Percentiles rank a stretch among this genome's conserved stretches.
Evolutionary conservation across 2,113 vertebrate species (phyloP).

Genomic region (Sorex araneus): DNA sequence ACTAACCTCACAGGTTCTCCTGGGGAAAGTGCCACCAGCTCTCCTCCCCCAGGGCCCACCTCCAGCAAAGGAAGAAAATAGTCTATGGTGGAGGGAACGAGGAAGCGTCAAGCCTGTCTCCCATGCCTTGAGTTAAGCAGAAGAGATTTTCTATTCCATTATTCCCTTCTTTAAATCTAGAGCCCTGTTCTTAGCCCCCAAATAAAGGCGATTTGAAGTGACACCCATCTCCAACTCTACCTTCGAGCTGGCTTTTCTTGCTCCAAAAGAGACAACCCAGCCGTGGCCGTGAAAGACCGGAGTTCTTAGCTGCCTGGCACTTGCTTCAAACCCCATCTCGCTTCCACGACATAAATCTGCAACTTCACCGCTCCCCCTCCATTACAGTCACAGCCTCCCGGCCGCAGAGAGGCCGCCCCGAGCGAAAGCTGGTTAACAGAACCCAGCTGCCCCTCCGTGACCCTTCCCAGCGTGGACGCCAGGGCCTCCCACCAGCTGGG

Average conservation of each 20-base stretch:
- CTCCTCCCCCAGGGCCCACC: not conserved
- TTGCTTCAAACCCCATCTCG: constrained; percentile 79
- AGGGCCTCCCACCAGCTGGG: not conserved
- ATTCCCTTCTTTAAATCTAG: not conserved
- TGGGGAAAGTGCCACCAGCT: not conserved
- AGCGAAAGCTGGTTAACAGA: not conserved
- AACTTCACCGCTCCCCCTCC: constrained; percentile 1
- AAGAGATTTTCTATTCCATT: not conserved
- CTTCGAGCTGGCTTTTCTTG: not conserved
- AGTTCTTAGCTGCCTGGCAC: constrained; percentile 22
- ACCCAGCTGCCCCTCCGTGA: not conserved
- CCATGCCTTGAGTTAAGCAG: constrained; percentile 38
- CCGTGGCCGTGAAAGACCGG: not conserved
- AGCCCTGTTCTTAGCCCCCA: not conserved
- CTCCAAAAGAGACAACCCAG: constrained; percentile 31
- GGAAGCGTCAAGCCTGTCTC: constrained; percentile 5
- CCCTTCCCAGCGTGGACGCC: not conserved
- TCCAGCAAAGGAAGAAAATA: constrained; percentile 20
- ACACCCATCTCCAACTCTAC: not conserved
- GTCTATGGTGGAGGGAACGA: not conserved
- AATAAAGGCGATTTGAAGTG: not conserved
- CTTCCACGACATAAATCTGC: constrained; percentile 77
- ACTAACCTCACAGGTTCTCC: constrained; percentile 31
- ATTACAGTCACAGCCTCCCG: constrained; percentile 74
- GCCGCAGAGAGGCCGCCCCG: not conserved